Conservation (phyloP, 2,797 vertebrate genomes). For the Acipenser ruthenus region DNA sequence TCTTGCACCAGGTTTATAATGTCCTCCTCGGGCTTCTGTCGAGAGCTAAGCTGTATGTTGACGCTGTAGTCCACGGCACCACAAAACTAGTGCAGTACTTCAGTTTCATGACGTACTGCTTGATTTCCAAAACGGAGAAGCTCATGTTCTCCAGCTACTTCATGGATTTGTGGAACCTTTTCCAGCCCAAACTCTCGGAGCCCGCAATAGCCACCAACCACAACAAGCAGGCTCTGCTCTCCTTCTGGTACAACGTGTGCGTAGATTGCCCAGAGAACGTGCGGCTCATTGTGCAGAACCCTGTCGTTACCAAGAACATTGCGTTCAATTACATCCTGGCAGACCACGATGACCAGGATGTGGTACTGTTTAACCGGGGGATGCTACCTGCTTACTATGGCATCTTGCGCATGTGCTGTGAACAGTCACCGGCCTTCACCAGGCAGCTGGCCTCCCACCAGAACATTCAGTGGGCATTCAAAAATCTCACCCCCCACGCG, state of each 20-base stretch:
- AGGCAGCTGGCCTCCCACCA: constrained; percentile 93
- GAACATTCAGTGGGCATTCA: constrained; percentile 99
- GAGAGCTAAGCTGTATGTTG: constrained; percentile 92
- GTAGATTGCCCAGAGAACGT: constrained; percentile 94
- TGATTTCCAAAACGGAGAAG: constrained; percentile 98
- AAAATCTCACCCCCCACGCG: constrained; percentile 96
- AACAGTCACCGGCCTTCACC: constrained; percentile 92
- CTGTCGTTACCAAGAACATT: constrained; percentile 96
- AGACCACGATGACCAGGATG: constrained; percentile 97
- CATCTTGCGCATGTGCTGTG: constrained; percentile 94
- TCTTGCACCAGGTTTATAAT: constrained; percentile 95
- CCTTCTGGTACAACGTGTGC: constrained; percentile 97
- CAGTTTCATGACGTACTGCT: constrained; percentile 98
- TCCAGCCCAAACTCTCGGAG: constrained; percentile 94
- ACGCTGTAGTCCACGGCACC: constrained; percentile 91
- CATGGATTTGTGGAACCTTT: constrained; percentile 98
- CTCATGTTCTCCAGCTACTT: constrained; percentile 98
- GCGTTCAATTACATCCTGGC: constrained; percentile 99
- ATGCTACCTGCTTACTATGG: constrained; percentile 98
- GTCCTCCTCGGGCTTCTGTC: constrained; percentile 89
- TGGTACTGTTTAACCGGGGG: constrained; percentile 96
- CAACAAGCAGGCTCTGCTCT: constrained; percentile 96
- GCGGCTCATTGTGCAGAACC: constrained; percentile 95
- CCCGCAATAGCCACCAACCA: constrained; percentile 97
- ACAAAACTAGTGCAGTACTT: constrained; percentile 97